Percentiles rank a stretch among this genome's conserved stretches.
These are phyloP conservation scores for Prunella fulvescens DNA, from an alignment of 2,113 vertebrate genomes.

Conservation along the genomic window DNA sequence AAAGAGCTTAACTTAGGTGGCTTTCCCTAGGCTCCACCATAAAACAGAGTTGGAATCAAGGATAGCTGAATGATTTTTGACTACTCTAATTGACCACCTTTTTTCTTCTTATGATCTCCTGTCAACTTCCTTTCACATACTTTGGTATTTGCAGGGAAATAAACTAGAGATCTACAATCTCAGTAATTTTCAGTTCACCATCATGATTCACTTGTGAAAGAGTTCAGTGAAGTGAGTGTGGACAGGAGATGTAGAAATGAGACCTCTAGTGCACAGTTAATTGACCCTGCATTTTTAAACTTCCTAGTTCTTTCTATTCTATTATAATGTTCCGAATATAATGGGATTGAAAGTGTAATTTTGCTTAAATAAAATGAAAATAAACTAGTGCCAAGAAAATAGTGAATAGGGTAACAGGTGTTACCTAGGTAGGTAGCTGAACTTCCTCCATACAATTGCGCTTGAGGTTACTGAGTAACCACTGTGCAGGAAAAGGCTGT, in stretches of 20 bases:
- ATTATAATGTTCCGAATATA: background rate
- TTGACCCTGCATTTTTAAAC: background rate
- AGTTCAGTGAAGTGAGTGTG: background rate
- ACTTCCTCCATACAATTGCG: background rate
- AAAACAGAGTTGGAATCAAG: background rate
- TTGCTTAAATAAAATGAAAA: background rate
- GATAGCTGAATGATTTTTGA: background rate
- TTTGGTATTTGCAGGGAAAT: background rate
- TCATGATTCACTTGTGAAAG: background rate
- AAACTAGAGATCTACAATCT: background rate
- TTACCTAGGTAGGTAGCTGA: background rate
- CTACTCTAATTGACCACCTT: background rate
- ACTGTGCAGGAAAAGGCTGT: background rate
- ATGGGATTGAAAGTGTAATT: background rate
- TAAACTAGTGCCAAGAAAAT: background rate
- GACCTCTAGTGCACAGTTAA: background rate
- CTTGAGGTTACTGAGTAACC: background rate
- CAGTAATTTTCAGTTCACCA: background rate
- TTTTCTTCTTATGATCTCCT: background rate
- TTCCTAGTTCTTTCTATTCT: background rate
- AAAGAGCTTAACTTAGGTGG: background rate
- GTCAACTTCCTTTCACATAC: background rate
- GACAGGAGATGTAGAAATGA: background rate
- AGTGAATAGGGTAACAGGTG: background rate
- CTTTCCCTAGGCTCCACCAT: background rate